Base-by-base conservation (phyloP, 2,797 vertebrate genomes). In the Furcifer pardalis region DNA sequence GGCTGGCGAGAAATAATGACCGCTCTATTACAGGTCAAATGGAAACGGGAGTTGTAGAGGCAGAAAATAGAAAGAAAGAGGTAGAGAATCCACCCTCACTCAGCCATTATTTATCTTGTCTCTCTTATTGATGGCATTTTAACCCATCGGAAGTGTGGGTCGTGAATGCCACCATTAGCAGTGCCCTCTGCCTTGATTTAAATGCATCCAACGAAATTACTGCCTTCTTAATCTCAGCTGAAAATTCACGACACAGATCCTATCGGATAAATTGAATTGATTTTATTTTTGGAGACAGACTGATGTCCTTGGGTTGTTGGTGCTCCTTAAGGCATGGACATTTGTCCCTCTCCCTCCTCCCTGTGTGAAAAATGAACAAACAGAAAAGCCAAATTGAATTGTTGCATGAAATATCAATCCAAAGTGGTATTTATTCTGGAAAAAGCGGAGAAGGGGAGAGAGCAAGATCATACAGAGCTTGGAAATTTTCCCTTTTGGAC, bases 71-170 rank as follows among this genome's bases (percentile, higher is more conserved):
- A 81, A n/a, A 0, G 32, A 75, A 68, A 73, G 66, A 37, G n/a
- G 25, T 35, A 84, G 0, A 0, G 35, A 2, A 74, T 1, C 42
- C 74, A 60, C 52, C 84, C 3, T 82, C 52, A 83, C 78, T 69
- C 30, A 66, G 62, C 62, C 79, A 86, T 46, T 52, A 37, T 81
- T 77, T 79, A 44, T 81, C 49, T 84, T 60, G 83, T 19, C 63
- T 86, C 73, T 79, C 19, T 46, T 87, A 59, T 88, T 85, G 27
- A 79, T 17, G 19, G 40, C 87, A 87, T 80, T 87, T 74, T 69
- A 82, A 59, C 2, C 72, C 65, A 46, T 30, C 40, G 75, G 66
- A 85, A 87, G 2, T 65, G 71, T 79, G 75, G 86, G n/a, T 17
- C 13, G 17, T 44, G 30, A 84, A 77, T 68, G 73, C 60, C 69